Base-by-base conservation (phyloP, 2,888 invertebrate species). In the Holacanthella duospinosa region DNA sequence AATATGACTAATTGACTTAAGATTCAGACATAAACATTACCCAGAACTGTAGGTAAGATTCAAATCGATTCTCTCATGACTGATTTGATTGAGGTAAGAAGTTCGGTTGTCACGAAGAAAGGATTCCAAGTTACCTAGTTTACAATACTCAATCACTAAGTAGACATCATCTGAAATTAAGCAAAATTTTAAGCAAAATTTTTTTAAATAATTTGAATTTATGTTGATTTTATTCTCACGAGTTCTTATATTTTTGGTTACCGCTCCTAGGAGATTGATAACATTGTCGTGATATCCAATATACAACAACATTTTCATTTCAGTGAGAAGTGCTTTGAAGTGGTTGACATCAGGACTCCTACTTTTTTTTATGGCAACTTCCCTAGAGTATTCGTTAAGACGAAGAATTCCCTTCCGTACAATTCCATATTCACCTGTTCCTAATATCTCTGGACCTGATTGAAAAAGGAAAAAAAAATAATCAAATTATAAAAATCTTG, bases 291-390 rank as follows among this genome's bases (percentile, higher is more conserved):
- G 63, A 25, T 26, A 25, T 44, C 63, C 63, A 1, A 63, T 29
- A 27, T 63, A 60, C 27, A 55, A 60, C 63, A 63, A 36, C 24
- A 63, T 57, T 43, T 63, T 63, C 9, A 63, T 36, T 27, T 63
- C 63, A 1, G 63, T 60, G 16, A 63, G 56, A 6, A 63, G 48
- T 1, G 63, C 60, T 53, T 63, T 63, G 26, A 63, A 29, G 43
- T 63, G 55, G 28, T 55, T 26, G 3, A 48, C 55, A 21, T 63
- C 63, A 9, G 63, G 43, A 26, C 29, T 29, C 29, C 60, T 60
- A 26, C 55, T 29, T 12, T 55, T 63, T n/a, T 63, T 63, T 0
- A 60, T 60, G 21, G 63, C 63, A 2, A 63, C 63, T 2, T n/a
- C 43, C 21, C 21, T n/a, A 2, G 4, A 21, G 21, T 3, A 21